These are phyloP conservation scores for Propithecus deckenii DNA, from an alignment of 2,797 vertebrate genomes.

Conservation along the genomic window DNA sequence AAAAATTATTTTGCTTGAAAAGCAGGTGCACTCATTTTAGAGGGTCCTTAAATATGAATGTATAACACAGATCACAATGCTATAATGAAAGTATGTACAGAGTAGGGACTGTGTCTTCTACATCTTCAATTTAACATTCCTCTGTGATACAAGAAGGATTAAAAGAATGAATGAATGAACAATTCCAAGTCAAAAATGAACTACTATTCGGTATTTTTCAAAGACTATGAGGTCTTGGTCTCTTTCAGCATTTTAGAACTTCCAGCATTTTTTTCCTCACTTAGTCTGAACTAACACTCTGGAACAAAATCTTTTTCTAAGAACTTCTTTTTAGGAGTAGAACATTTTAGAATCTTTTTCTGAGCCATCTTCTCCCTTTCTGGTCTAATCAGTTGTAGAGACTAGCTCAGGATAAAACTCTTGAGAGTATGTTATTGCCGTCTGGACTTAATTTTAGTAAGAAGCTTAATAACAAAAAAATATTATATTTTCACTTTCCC, in stretches of 20 bases:
- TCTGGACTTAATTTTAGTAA: neutral
- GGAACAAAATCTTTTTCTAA: neutral
- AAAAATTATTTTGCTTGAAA: neutral
- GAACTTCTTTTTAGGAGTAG: neutral
- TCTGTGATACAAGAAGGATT: neutral
- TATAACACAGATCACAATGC: neutral
- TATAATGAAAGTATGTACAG: neutral
- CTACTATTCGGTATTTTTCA: neutral
- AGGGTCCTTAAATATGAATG: neutral
- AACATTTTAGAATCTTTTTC: neutral
- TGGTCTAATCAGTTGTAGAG: neutral
- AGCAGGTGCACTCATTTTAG: neutral
- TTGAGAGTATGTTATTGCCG: neutral
- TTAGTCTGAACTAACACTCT: neutral
- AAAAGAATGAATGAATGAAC: neutral
- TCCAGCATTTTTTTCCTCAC: neutral
- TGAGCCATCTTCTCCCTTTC: neutral
- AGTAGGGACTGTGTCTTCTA: neutral
- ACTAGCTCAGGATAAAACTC: slow-evolving; percentile 5
- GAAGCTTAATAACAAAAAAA: slow-evolving; percentile 18
- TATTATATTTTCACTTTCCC: neutral
- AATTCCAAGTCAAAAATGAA: neutral
- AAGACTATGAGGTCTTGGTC: neutral
- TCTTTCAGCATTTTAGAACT: neutral
- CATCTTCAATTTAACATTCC: neutral